These are phyloP conservation scores for Pogonognathellus flavescens DNA, from an alignment of 1,140 invertebrate genomes.

Conservation along the genomic window DNA sequence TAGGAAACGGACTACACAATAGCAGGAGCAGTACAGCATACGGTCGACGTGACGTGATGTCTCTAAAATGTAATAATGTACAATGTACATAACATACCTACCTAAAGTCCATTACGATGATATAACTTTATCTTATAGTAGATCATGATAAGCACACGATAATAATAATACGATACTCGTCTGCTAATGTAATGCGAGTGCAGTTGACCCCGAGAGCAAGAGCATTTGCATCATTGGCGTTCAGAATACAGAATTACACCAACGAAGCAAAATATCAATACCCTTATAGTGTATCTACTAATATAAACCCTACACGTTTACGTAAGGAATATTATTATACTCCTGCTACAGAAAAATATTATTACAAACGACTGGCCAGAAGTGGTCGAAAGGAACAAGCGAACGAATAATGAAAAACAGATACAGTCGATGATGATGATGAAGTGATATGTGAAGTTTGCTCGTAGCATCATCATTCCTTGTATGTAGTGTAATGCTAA, in stretches of 20 bases:
- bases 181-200: constrained; percentile 42
- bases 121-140: constrained; percentile 17
- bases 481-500: not conserved
- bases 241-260: no score
- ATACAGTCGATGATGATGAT: not conserved
- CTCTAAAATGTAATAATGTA: constrained; percentile 29
- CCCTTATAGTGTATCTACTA: no score
- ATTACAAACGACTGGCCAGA: not conserved
- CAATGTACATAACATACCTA: constrained; percentile 21
- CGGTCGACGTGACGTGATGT: constrained; percentile 31
- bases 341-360: not conserved
- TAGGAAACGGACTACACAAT: constrained; percentile 12
- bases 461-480: not conserved
- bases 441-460: not conserved
- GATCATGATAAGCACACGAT: constrained; percentile 35
- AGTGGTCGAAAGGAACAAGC: not conserved
- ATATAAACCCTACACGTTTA: no score
- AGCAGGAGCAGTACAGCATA: constrained; percentile 9
- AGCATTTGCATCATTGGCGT: constrained; percentile 11
- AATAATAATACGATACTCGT: constrained; percentile 11
- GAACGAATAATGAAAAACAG: not conserved
- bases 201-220: constrained; percentile 38
- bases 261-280: no score
- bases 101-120: constrained; percentile 1
- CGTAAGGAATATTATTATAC: no score